Conservation (phyloP, 2,888 invertebrate genomes). For the Apoda limacodes region DNA sequence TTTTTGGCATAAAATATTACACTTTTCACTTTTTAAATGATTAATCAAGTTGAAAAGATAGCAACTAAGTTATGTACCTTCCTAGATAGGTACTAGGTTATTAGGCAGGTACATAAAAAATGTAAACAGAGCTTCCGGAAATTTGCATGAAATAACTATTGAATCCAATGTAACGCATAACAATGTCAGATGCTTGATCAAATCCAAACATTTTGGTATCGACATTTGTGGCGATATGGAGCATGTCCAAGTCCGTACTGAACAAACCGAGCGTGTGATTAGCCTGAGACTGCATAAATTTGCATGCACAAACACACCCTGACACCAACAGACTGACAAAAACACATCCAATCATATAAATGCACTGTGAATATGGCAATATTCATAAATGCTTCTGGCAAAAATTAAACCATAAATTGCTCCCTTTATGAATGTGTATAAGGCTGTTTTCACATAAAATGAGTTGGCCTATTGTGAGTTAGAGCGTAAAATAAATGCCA, state of each 20-base stretch:
- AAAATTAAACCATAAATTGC: slow-evolving; percentile 39
- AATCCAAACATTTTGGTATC: slow-evolving; percentile 31
- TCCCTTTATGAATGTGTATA: slow-evolving; percentile 43
- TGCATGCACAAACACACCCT: slow-evolving; percentile 41
- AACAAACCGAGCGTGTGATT: slow-evolving; percentile 51
- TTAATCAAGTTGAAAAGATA: no score
- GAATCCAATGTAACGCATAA: no score
- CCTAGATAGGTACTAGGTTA: no score
- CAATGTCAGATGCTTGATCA: slow-evolving; percentile 32
- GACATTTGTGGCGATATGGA: slow-evolving; percentile 45
- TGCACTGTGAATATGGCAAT: slow-evolving; percentile 21
- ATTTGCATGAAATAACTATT: no score
- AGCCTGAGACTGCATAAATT: slow-evolving; percentile 54
- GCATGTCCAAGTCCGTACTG: slow-evolving; percentile 33
- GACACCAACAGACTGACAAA: slow-evolving; percentile 38
- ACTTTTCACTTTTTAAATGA: no score
- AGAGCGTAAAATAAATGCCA: slow-evolving; percentile 37
- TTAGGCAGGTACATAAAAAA: no score
- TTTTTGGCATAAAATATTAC: no score
- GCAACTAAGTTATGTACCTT: no score
- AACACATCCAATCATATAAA: slow-evolving; percentile 34
- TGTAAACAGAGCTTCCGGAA: no score
- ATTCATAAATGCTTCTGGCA: slow-evolving; percentile 29
- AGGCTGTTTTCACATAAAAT: slow-evolving; percentile 31
- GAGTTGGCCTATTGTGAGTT: slow-evolving; percentile 34